Evolutionary conservation across 2,113 vertebrate species (phyloP).

Genomic region (Steatornis caripensis): DNA sequence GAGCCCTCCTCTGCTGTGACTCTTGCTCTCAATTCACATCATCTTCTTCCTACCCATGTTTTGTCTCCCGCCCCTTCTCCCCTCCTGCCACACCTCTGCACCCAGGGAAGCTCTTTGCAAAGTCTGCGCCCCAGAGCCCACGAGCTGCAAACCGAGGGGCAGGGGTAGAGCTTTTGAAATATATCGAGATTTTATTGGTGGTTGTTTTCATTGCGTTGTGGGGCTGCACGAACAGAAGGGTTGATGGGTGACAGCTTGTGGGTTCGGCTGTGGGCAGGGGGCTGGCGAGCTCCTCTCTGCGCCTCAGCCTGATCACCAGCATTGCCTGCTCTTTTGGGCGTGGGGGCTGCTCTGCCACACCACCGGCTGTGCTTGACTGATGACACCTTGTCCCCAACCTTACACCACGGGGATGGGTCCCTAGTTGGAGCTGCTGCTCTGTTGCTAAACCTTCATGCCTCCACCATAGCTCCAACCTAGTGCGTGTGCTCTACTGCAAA

Average conservation of each 20-base stretch:
- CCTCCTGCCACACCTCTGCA: not conserved
- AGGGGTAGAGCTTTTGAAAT: not conserved
- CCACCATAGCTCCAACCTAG: no score
- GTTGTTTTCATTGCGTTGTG: not conserved
- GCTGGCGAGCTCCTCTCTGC: not conserved
- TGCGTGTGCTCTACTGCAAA: no score
- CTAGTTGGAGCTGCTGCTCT: not conserved
- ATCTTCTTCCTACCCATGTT: not conserved
- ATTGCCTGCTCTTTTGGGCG: not conserved
- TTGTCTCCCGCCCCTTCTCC: not conserved
- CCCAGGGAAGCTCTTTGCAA: not conserved
- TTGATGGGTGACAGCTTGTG: not conserved
- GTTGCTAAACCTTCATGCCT: not conserved
- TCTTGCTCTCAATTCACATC: not conserved
- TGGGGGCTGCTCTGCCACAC: not conserved
- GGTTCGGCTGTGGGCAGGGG: rapidly evolving
- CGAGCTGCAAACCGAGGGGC: rapidly evolving
- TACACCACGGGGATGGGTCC: rapidly evolving
- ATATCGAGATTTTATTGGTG: rapidly evolving
- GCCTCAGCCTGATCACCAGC: not conserved
- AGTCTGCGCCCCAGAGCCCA: not conserved
- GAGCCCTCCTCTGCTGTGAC: not conserved
- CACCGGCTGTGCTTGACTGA: not conserved
- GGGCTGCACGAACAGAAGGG: not conserved
- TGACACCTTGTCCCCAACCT: not conserved